Base-by-base conservation (phyloP, 2,113 vertebrate species). In the Tiliqua scincoides region DNA sequence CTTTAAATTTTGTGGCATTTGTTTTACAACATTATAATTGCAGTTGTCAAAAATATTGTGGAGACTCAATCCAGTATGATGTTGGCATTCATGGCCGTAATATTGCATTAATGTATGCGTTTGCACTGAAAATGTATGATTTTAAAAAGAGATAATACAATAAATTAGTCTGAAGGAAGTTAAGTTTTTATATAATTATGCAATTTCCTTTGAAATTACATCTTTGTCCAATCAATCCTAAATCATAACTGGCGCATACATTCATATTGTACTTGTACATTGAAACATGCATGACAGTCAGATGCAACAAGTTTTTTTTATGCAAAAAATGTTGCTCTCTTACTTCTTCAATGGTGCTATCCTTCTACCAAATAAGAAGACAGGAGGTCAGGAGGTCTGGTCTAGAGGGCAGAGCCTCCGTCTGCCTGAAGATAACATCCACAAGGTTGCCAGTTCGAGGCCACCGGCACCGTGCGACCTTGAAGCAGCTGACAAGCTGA, bases 11-110 rank as follows among this genome's bases (percentile, higher is more conserved):
- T 65, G 83, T 65, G 25, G 23, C 17, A 18, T 15, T n/a, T 52
- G 32, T 48, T 52, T 79, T 67, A 81, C 52, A 87, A 61, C 30
- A 70, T 48, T 59, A 76, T 61, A 70, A 77, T 48, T 27, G 54
- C 57, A 68, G 37, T 73, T 90, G 85, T 85, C 84, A 61, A n/a
- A 87, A 61, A 40, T 48, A 17, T 12, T 4, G 30, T 48, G 63
- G 30, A 76, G 21, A 3, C 67, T 23, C 18, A 78, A 20, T 87
- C 25, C 32, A 62, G 0, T 78, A 37, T 72, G 40, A 71, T 63
- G 17, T 27, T 37, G 20, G 20, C n/a, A 37, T 52, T 72, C 21
- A 35, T 43, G 20, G 7, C 75, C 54, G 35, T 61, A 62, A 11
- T 35, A n/a, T 37, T 70, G 18, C 40, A 54, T 63, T 83, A 79